These are phyloP conservation scores for Caenorhabditis uteleia DNA, from an alignment of 2,888 invertebrate species.

Conservation along the genomic window DNA sequence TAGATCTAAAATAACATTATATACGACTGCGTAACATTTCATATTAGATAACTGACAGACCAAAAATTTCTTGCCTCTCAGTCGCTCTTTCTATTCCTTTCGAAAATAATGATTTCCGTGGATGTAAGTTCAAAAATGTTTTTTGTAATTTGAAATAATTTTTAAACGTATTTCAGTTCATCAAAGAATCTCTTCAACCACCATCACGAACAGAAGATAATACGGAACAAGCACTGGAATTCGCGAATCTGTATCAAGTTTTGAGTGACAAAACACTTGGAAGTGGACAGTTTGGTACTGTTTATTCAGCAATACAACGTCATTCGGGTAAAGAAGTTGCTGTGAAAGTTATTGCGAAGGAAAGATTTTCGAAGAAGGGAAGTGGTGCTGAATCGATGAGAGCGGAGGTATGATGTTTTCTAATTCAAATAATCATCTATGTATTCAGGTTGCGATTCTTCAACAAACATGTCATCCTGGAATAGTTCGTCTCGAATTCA, in stretches of 20 bases:
- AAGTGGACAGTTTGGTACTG: slow-evolving; percentile 98
- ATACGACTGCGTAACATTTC: no score
- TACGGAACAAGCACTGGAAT: slow-evolving; percentile 66
- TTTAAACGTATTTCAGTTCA: slow-evolving; percentile 39
- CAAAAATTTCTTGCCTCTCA: no score
- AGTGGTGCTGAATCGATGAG: slow-evolving; percentile 64
- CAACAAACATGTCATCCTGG: slow-evolving; percentile 71
- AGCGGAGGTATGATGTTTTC: no score
- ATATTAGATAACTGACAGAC: no score
- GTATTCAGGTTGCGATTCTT: slow-evolving; percentile 58
- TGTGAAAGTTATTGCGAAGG: slow-evolving; percentile 69
- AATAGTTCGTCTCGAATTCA: slow-evolving; percentile 86
- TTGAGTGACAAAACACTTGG: slow-evolving; percentile 93
- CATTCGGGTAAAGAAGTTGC: slow-evolving; percentile 67
- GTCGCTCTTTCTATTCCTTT: no score
- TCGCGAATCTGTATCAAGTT: slow-evolving; percentile 67
- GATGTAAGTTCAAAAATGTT: no score
- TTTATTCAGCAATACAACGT: slow-evolving; percentile 82
- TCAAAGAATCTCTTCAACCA: slow-evolving; percentile 57
- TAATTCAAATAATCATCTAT: no score
- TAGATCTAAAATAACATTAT: no score
- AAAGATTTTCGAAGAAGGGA: slow-evolving; percentile 63
- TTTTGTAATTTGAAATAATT: not conserved
- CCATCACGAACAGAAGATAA: slow-evolving; percentile 58
- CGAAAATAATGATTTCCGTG: no score